Evolutionary conservation across 2,797 vertebrate species (phyloP).

Genomic region (Malacoraja senta): DNA sequence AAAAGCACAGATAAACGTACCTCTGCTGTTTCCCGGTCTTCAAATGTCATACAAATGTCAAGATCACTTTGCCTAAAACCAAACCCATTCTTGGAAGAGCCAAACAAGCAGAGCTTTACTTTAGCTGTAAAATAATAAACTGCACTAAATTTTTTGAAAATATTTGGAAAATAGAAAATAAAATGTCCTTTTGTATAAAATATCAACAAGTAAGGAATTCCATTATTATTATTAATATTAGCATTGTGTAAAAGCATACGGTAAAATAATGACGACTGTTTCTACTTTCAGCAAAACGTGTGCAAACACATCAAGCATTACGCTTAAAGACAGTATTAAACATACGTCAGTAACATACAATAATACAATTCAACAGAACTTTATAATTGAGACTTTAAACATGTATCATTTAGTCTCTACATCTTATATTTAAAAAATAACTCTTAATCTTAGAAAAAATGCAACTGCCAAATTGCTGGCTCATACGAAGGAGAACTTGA

Average conservation of each 20-base stretch:
- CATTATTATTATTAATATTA: not conserved
- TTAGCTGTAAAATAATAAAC: slow-evolving; percentile 54
- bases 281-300: not conserved
- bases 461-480: not conserved
- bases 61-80: slow-evolving; percentile 92
- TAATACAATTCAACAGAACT: not conserved
- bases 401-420: not conserved
- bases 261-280: not conserved
- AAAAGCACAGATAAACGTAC: slow-evolving; percentile 51
- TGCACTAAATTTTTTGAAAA: not conserved
- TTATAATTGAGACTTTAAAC: not conserved
- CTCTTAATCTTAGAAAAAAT: not conserved
- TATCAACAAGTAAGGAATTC: not conserved
- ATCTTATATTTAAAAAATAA: not conserved
- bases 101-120: slow-evolving; percentile 80
- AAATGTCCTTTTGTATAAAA: slow-evolving; percentile 17
- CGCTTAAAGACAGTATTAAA: not conserved
- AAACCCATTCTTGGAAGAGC: slow-evolving; percentile 93
- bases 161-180: not conserved
- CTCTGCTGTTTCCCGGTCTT: slow-evolving; percentile 75
- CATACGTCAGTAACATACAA: not conserved
- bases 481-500: not conserved
- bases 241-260: not conserved
- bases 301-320: not conserved
- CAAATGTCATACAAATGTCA: slow-evolving; percentile 88